Evolutionary conservation across 1,140 invertebrate genomes (phyloP).

Genomic region (Drosophila arawakana): DNA sequence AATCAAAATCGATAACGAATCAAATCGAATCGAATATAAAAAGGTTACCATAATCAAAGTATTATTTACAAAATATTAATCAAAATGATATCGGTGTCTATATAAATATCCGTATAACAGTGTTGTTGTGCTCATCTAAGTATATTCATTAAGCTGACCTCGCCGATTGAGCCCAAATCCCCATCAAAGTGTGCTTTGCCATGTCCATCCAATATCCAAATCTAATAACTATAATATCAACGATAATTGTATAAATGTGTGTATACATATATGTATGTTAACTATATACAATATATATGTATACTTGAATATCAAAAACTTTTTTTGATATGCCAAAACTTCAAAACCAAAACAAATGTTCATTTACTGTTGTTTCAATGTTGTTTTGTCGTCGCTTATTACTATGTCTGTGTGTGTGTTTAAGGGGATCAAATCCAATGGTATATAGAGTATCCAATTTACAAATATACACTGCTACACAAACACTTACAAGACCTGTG

Average conservation of each 20-base stretch:
- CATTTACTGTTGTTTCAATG: constrained; percentile 63
- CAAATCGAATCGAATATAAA: constrained; percentile 27
- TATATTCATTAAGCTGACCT: constrained; percentile 63
- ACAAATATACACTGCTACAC: constrained; percentile 3
- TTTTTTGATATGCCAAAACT: constrained; percentile 39
- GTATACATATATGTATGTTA: constrained; percentile 12
- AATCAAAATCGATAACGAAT: constrained; percentile 34
- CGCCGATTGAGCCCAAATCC: constrained; percentile 49
- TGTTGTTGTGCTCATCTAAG: constrained; percentile 70
- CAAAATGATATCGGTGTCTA: constrained; percentile 75
- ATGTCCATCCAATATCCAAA: constrained; percentile 51
- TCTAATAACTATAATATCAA: constrained; percentile 40
- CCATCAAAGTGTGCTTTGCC: constrained; percentile 63
- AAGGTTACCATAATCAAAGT: constrained; percentile 60
- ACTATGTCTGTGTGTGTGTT: constrained; percentile 29
- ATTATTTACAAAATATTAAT: constrained; percentile 58
- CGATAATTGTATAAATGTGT: constrained; percentile 31
- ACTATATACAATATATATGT: constrained; percentile 7
- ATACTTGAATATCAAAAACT: not conserved
- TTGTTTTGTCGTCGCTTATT: constrained; percentile 64
- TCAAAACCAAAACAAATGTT: constrained; percentile 20
- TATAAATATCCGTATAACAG: constrained; percentile 66
- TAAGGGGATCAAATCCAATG: not conserved
- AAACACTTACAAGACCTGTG: constrained; percentile 37
- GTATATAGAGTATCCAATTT: not conserved